Base-by-base conservation (phyloP, 2,888 invertebrate genomes). In the Ochropacha duplaris region DNA sequence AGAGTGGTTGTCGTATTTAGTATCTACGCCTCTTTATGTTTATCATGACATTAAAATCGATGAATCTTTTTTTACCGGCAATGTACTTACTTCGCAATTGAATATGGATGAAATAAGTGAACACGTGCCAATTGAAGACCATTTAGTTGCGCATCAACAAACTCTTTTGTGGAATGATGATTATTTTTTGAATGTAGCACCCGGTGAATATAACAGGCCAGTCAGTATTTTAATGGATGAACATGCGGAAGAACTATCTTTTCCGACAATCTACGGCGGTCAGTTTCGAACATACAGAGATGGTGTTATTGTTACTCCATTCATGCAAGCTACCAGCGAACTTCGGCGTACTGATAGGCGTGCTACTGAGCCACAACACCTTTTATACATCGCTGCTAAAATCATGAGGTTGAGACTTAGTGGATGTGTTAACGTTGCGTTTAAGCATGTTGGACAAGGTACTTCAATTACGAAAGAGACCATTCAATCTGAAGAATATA, bases 181-280 rank as follows among this genome's bases (percentile, higher is more conserved):
- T 56, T 22, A 61, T 24, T 62, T 54, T 59, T 67, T 65, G 49
- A 58, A 57, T 34, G 3, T 62, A 22, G 63, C 67, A 56, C 64
- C 65, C 16, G 63, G 65, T 52, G 62, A 67, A 65, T 49, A 54
- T 36, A 62, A 55, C 31, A 52, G 22, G 26, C 68, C 66, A 63
- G 19, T 60, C 58, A 76, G 72, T 70, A 49, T 81, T 22, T 57
- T 81, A 54, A 65, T 78, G 19, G 78, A 83, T 65, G 70, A 72
- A 58, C 71, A 81, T 68, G 81, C 76, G 11, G 83, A 84, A 75
- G 81, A 84, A 71, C 60, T 84, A 36, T 81, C 80, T 39, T 83
- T 86, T 68, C 83, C 83, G 31, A 22, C 59, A 22, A 82, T 85
- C 6, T 72, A 75, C 57, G 54, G 61, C 5, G 81, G 83, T 31